Conservation (phyloP, 2,113 vertebrate species). For the Lampris megalopsis region DNA sequence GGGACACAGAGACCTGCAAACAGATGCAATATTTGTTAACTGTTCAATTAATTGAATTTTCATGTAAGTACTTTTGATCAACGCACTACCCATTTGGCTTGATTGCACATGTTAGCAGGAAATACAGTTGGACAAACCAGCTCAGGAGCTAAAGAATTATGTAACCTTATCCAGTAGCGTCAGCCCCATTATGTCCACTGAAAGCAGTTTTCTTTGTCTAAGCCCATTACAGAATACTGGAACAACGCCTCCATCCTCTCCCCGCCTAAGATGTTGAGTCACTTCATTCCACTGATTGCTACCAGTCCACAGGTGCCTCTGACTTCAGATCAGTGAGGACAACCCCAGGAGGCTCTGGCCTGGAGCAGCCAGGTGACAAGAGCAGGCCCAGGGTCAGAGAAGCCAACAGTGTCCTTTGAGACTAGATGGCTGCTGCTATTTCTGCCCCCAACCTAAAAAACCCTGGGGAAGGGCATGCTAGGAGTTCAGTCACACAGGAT, state of each 20-base stretch:
- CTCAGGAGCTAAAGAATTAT: constrained; percentile 27
- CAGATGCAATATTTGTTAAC: no score
- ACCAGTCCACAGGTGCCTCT: constrained; percentile 62
- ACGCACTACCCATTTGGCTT: neutral
- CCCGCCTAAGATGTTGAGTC: constrained; percentile 52
- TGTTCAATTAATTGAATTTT: no score
- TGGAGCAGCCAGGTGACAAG: constrained; percentile 58
- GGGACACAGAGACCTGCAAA: no score
- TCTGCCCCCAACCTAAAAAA: constrained; percentile 57
- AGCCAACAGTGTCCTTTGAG: constrained; percentile 56
- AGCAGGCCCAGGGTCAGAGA: constrained; percentile 60
- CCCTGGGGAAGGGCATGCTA: constrained; percentile 37
- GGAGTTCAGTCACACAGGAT: constrained; percentile 70
- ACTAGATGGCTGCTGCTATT: constrained; percentile 68
- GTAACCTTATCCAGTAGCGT: constrained; percentile 47
- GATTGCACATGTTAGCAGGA: constrained; percentile 4
- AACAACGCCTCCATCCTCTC: constrained; percentile 29
- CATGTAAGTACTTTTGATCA: neutral
- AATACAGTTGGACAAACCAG: constrained; percentile 24
- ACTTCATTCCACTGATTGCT: constrained; percentile 57
- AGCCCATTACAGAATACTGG: constrained; percentile 38
- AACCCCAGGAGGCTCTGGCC: constrained; percentile 42
- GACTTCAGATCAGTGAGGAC: constrained; percentile 47
- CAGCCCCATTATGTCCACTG: constrained; percentile 36
- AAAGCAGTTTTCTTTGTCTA: constrained; percentile 28